Base-by-base conservation (phyloP, 2,888 invertebrate genomes). In the Brenthis ino region DNA sequence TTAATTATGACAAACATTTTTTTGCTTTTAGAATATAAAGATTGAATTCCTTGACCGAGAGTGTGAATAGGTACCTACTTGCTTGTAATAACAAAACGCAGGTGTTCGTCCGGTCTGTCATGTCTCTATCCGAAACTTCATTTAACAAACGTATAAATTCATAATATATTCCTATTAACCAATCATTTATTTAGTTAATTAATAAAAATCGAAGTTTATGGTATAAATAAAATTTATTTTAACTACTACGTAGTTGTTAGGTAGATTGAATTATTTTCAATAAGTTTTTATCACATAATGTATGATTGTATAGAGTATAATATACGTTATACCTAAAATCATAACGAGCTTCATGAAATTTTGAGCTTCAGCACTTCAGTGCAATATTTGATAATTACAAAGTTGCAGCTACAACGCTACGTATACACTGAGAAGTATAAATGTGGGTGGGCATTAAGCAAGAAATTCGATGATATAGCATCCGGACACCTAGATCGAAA, bases 61-160 rank as follows among this genome's bases (percentile, higher is more conserved):
- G 61, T 60, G 60, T 64, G 65, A 60, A 58, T 67, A 73, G 63
- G 63, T 63, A 20, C 24, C 48, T 24, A 48, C 51, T 53, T 20
- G 63, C 16, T 63, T 53, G 53, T 71, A 70, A 74, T 73, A 73
- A 69, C 71, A 72, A 69, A 75, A 71, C 86, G 86, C 91, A 92
- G 91, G 92, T 92, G 92, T 82, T 85, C 92, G 89, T 91, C 92
- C 91, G 91, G 90, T 84, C 80, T 77, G 78, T 81, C 85, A 81
- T 76, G 37, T 78, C 83, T 84, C 85, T 84, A 84, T 82, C 85
- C 85, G 80, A 88, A 87, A 81, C 82, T 74, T 72, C 37, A 58
- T 58, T 50, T 53, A 43, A 67, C 53, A 57, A 65, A 64, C 28
- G 12, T 33, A 50, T 14, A 37, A 16, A 55, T 37, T 61, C 37